These are phyloP conservation scores for Periparus ater DNA, from an alignment of 2,797 vertebrate genomes.

Conservation along the genomic window DNA sequence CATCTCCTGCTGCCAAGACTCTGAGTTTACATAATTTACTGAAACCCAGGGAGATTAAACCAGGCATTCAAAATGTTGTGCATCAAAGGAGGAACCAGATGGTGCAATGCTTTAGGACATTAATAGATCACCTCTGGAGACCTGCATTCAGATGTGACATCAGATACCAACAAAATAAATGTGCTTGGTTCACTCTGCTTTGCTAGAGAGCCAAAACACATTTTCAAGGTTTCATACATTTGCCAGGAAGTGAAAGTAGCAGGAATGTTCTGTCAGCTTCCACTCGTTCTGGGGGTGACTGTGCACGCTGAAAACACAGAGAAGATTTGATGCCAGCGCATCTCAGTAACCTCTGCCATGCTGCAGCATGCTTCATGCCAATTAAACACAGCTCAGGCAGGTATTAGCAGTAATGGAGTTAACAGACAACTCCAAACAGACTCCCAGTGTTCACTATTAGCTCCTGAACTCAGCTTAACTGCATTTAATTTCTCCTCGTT, in stretches of 20 bases:
- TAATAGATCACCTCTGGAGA: constrained; percentile 63
- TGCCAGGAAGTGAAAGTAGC: constrained; percentile 1
- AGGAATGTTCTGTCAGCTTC: constrained; percentile 12
- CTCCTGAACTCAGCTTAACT: constrained; percentile 18
- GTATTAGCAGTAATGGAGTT: neutral
- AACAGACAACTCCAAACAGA: neutral
- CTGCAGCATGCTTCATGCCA: neutral
- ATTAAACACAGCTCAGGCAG: neutral
- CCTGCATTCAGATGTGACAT: constrained; percentile 46
- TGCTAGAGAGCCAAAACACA: constrained; percentile 35
- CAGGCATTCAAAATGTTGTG: constrained; percentile 3
- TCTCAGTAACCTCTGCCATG: constrained; percentile 6
- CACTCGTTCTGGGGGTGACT: neutral
- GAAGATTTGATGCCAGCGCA: neutral
- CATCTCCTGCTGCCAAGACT: constrained; percentile 42
- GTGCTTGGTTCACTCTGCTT: neutral
- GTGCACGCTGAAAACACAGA: neutral
- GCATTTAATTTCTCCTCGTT: neutral
- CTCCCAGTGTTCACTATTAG: neutral
- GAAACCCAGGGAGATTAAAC: constrained; percentile 56
- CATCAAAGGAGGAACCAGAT: constrained; percentile 55
- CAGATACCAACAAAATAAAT: constrained; percentile 6
- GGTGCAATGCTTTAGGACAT: constrained; percentile 51
- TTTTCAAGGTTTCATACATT: neutral
- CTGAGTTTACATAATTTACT: constrained; percentile 53